Evolutionary conservation across 2,888 invertebrate genomes (phyloP).

Genomic region (Chymomyza fuscimana): DNA sequence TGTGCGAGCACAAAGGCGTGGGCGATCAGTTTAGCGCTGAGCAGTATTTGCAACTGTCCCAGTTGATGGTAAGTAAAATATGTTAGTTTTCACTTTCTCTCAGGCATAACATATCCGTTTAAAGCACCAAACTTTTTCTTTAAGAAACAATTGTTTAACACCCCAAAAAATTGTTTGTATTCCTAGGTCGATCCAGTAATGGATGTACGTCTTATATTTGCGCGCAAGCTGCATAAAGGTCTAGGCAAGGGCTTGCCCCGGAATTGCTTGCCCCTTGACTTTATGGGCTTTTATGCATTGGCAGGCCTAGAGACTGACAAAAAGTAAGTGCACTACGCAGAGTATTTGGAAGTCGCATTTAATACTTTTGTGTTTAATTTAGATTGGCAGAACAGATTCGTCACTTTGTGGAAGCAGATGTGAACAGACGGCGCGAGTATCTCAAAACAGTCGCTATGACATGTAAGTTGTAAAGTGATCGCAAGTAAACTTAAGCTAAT

Average conservation of each 20-base stretch:
- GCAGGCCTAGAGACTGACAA: constrained; percentile 93
- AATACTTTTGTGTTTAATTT: constrained; percentile 73
- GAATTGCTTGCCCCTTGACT: constrained; percentile 95
- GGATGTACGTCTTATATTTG: constrained; percentile 93
- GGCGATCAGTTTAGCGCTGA: constrained; percentile 96
- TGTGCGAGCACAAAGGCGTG: constrained; percentile 97
- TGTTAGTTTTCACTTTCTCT: background rate
- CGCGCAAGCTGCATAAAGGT: constrained; percentile 95
- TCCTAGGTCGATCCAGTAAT: constrained; percentile 86
- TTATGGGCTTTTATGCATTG: constrained; percentile 96
- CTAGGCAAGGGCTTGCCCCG: constrained; percentile 89
- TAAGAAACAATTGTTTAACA: background rate
- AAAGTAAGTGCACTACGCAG: constrained; percentile 80
- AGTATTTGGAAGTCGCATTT: background rate
- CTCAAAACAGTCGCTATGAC: constrained; percentile 88
- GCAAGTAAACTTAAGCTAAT: background rate
- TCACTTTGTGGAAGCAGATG: constrained; percentile 92
- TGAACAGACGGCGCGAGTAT: constrained; percentile 94
- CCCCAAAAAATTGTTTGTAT: background rate
- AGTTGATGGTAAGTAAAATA: constrained; percentile 88
- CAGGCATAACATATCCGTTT: too few species aligned
- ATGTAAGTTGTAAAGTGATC: constrained; percentile 59
- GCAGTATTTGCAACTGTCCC: constrained; percentile 96
- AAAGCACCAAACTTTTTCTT: too few species aligned
- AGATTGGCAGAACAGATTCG: constrained; percentile 82